These are phyloP conservation scores for Sitta europaea DNA, from an alignment of 2,113 vertebrate genomes.

Conservation along the genomic window DNA sequence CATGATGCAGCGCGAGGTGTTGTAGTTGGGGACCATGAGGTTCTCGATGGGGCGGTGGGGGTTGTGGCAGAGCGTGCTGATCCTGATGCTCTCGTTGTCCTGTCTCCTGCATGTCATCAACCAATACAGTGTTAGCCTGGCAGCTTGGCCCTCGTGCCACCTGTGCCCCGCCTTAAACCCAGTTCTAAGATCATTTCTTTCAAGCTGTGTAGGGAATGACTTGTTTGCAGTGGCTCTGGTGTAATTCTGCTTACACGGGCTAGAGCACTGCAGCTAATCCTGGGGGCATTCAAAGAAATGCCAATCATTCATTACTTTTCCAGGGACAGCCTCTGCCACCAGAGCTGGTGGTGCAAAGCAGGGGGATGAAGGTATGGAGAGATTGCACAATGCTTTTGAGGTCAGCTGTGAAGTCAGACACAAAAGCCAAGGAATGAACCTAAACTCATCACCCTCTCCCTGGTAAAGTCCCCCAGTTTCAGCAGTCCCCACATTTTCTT, in stretches of 20 bases:
- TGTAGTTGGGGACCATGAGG: slow-evolving; percentile 79
- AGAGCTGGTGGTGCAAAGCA: accelerated
- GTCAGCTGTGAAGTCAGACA: neutral
- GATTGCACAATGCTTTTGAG: accelerated
- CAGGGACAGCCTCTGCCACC: neutral
- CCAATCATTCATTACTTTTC: neutral
- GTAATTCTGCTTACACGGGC: accelerated
- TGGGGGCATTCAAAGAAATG: neutral
- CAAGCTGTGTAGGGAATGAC: neutral
- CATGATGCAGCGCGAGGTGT: slow-evolving; percentile 82
- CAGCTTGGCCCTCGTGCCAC: neutral
- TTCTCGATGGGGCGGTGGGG: slow-evolving; percentile 79
- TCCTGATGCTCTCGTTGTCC: slow-evolving; percentile 80
- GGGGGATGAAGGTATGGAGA: neutral
- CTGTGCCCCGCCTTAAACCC: neutral
- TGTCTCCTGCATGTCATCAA: slow-evolving; percentile 70
- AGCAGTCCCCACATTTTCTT: neutral
- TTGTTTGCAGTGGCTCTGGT: neutral
- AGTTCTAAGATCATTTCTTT: accelerated
- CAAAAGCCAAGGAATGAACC: neutral
- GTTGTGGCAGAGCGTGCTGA: slow-evolving; percentile 83
- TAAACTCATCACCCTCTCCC: neutral
- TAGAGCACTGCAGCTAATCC: neutral
- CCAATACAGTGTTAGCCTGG: accelerated
- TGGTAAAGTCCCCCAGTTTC: neutral